A percentile compares a stretch with the other conserved stretches of the same genome.
Evolutionary conservation across 1,140 invertebrate genomes (phyloP).

Genomic region (Doryteuthis pealeii): DNA sequence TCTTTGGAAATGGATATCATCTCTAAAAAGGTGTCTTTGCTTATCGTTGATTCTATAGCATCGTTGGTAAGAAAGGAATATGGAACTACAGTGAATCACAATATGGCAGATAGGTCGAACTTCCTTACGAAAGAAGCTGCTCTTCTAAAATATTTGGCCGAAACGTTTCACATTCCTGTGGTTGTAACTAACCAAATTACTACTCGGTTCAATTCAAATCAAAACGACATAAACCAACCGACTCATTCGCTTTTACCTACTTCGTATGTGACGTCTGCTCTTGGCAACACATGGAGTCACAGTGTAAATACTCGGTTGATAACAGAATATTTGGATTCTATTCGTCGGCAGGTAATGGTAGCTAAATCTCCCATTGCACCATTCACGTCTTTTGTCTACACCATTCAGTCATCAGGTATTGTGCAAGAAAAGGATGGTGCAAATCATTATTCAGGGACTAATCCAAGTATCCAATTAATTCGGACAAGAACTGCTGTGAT

Average conservation of each 20-base stretch:
- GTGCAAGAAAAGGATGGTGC: conserved; percentile 27
- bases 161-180: conserved; percentile 46
- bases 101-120: conserved; percentile 43
- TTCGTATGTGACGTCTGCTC: conserved; percentile 40
- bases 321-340: conserved; percentile 37
- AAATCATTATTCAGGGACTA: not conserved
- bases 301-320: conserved; percentile 51
- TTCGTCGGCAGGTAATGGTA: conserved; percentile 39
- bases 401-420: conserved; percentile 42
- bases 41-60: conserved; percentile 49
- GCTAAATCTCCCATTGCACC: conserved; percentile 51
- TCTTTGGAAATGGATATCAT: conserved; percentile 45
- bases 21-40: conserved; percentile 33
- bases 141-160: conserved; percentile 45
- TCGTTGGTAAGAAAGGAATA: conserved; percentile 51
- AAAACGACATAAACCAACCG: not conserved
- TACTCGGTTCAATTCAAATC: conserved; percentile 27
- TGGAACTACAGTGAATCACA: conserved; percentile 25
- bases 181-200: conserved; percentile 52
- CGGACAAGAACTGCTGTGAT: not conserved
- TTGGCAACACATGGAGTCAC: conserved; percentile 54
- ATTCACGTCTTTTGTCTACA: conserved; percentile 44
- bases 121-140: conserved; percentile 45
- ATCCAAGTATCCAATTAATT: not conserved
- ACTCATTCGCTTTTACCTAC: not conserved